Evolutionary conservation across 2,113 vertebrate species (phyloP).

Genomic region (Oryzias javanicus): DNA sequence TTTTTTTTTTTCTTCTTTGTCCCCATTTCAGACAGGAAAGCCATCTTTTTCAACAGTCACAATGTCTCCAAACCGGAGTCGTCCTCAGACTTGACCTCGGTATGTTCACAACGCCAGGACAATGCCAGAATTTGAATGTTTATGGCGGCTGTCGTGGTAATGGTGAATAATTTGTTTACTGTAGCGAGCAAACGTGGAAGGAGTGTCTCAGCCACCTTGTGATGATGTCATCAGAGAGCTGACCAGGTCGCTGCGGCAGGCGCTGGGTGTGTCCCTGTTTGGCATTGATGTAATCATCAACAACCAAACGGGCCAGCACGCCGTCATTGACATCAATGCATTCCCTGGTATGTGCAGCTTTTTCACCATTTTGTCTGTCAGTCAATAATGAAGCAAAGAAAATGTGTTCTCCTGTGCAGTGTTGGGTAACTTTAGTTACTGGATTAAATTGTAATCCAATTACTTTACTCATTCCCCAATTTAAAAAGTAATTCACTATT

Average conservation of each 20-base stretch:
- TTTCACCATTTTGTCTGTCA: not conserved
- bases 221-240: constrained; percentile 93
- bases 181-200: constrained; percentile 94
- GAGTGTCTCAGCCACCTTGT: constrained; percentile 87
- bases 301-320: constrained; percentile 95
- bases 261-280: constrained; percentile 91
- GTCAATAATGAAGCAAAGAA: too few relatives aligned
- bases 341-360: constrained; percentile 85
- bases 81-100: constrained; percentile 92
- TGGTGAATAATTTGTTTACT: not conserved
- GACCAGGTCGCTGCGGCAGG: constrained; percentile 86
- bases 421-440: too few relatives aligned
- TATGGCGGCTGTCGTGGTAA: too few relatives aligned
- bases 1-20: not conserved
- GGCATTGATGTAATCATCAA: constrained; percentile 98
- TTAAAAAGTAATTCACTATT: too few relatives aligned
- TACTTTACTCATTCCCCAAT: too few relatives aligned
- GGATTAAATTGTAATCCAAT: too few relatives aligned
- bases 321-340: constrained; percentile 97
- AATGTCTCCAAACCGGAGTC: constrained; percentile 98
- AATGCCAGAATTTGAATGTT: not conserved
- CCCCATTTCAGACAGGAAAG: constrained; percentile 87
- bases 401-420: too few relatives aligned
- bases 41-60: constrained; percentile 99
- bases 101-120: constrained; percentile 66